phyloP scores from a whole-genome alignment of 2,113 vertebrate genomes.

The Calonectris borealis region DNA sequence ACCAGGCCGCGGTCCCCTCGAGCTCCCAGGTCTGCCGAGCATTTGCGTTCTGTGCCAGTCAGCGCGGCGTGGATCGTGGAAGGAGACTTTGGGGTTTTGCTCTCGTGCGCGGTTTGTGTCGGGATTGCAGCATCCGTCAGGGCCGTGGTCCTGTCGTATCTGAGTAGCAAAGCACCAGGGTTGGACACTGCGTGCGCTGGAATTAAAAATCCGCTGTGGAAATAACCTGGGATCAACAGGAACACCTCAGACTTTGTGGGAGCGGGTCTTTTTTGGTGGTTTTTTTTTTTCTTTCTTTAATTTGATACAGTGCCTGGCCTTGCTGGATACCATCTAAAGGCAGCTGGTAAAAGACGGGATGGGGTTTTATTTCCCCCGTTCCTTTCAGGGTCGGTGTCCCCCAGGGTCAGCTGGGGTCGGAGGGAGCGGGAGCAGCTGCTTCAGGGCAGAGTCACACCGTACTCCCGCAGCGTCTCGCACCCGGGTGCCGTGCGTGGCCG shows the following conservation, averaged over 20 bases:
- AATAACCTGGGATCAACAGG: neutral
- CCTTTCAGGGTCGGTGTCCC: neutral
- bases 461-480: neutral
- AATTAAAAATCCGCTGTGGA: neutral
- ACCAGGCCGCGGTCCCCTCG: rapidly evolving
- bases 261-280: rapidly evolving
- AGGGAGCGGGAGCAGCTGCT: neutral
- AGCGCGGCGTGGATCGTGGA: rapidly evolving
- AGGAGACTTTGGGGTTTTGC: neutral
- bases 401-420: neutral
- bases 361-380: neutral
- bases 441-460: rapidly evolving
- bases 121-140: rapidly evolving
- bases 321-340: neutral
- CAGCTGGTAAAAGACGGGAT: neutral
- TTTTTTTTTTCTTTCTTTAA: neutral
- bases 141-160: rapidly evolving
- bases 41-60: rapidly evolving
- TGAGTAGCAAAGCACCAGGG: rapidly evolving
- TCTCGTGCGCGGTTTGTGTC: no score
- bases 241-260: neutral
- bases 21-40: neutral
- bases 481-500: rapidly evolving
- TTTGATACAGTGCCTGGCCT: neutral
- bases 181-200: neutral